These are phyloP conservation scores for Troides helena DNA, from an alignment of 2,888 invertebrate genomes.

Conservation along the genomic window DNA sequence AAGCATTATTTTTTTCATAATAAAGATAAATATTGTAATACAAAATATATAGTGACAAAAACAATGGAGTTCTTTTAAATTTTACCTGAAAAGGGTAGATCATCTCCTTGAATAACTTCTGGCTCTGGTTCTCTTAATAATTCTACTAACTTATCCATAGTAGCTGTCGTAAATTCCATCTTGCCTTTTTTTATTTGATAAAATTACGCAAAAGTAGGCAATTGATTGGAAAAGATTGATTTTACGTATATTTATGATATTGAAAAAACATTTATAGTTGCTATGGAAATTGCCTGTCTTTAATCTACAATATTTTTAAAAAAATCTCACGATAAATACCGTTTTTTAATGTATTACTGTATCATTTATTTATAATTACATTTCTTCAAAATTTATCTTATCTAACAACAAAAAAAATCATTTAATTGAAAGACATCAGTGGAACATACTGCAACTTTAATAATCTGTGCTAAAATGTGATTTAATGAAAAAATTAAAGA, in stretches of 20 bases:
- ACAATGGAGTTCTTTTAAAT: not conserved
- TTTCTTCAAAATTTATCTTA: too few relatives aligned
- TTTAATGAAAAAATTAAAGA: too few relatives aligned
- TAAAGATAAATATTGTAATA: too few relatives aligned
- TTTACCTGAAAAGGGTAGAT: conserved; percentile 54
- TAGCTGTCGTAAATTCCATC: conserved; percentile 55
- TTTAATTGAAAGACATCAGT: too few relatives aligned
- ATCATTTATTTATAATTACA: too few relatives aligned
- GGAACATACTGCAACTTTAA: too few relatives aligned
- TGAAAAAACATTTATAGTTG: conserved; percentile 20
- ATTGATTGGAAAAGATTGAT: not conserved
- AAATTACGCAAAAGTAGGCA: not conserved
- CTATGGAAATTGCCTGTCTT: conserved; percentile 1
- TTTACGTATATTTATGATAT: not conserved
- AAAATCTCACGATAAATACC: too few relatives aligned
- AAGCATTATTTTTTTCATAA: too few relatives aligned
- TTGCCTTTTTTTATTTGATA: conserved; percentile 6
- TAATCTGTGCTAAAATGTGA: too few relatives aligned
- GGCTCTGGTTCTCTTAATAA: conserved; percentile 64
- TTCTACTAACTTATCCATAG: conserved; percentile 59
- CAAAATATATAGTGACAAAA: too few relatives aligned
- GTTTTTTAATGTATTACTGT: too few relatives aligned
- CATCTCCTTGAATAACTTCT: conserved; percentile 68
- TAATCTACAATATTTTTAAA: not conserved
- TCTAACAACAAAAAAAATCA: too few relatives aligned